Evolutionary conservation across 2,888 invertebrate genomes (phyloP).

Genomic region (Bibio marci): DNA sequence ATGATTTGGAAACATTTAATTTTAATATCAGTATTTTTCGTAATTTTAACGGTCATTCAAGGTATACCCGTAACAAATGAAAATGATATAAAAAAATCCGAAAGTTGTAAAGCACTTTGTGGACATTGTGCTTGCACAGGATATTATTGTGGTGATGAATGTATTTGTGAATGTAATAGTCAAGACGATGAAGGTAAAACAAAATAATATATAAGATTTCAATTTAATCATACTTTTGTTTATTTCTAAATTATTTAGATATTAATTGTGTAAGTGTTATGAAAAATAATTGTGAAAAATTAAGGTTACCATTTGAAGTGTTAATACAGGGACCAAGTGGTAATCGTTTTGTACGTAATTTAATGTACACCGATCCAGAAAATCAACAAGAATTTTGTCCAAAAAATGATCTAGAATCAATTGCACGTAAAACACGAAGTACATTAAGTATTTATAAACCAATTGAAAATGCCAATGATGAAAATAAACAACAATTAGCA

Average conservation of each 20-base stretch:
- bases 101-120: constrained; percentile 24
- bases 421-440: constrained; percentile 18
- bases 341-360: constrained; percentile 22
- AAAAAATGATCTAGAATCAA: neutral
- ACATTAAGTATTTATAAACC: constrained; percentile 25
- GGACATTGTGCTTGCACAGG: constrained; percentile 25
- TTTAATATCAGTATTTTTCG: no score
- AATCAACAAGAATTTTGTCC: neutral
- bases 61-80: constrained; percentile 10
- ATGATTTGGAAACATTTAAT: no score
- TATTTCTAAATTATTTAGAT: neutral
- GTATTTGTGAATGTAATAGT: constrained; percentile 28
- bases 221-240: no score
- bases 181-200: constrained; percentile 12
- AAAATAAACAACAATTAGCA: no score
- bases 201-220: neutral
- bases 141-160: constrained; percentile 30
- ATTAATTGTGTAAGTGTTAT: constrained; percentile 22
- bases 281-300: constrained; percentile 19
- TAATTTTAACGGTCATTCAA: no score
- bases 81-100: constrained; percentile 17
- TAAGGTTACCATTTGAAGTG: constrained; percentile 22
- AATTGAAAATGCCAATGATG: no score
- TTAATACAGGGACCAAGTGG: constrained; percentile 25
- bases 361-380: neutral